These are phyloP conservation scores for Alosa alosa DNA, from an alignment of 2,113 vertebrate species.

Conservation along the genomic window DNA sequence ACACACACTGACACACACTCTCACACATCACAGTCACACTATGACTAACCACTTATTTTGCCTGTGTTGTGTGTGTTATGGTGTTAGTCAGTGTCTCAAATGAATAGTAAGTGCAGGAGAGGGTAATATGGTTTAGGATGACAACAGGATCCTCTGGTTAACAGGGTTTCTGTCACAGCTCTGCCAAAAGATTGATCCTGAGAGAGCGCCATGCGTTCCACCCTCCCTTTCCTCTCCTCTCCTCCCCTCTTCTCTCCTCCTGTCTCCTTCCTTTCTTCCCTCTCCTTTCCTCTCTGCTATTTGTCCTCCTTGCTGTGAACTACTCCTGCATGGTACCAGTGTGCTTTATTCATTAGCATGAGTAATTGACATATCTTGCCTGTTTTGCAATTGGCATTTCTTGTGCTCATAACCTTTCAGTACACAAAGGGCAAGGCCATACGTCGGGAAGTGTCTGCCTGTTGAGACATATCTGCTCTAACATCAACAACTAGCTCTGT, in stretches of 20 bases:
- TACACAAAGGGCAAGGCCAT: neutral
- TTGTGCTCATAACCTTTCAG: neutral
- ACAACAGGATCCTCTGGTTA: neutral
- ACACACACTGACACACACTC: neutral
- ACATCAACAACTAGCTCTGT: neutral
- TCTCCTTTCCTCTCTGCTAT: neutral
- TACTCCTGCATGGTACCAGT: neutral
- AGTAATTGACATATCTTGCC: constrained; percentile 1
- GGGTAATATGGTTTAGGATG: neutral
- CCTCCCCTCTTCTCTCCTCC: neutral
- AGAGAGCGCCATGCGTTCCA: neutral
- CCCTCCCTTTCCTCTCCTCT: neutral
- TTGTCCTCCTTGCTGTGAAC: neutral
- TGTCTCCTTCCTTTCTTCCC: neutral
- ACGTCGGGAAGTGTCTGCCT: neutral
- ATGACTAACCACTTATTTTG: neutral
- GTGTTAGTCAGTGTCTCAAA: neutral
- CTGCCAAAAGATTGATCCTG: neutral
- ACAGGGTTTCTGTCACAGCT: neutral
- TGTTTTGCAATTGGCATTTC: neutral
- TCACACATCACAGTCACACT: neutral
- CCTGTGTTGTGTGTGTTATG: neutral
- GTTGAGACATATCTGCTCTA: neutral
- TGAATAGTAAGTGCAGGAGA: neutral
- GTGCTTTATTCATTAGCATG: neutral